Percentiles rank a stretch among this genome's conserved stretches.
Conservation (phyloP, 2,888 invertebrate genomes). For the Timandra comae region DNA sequence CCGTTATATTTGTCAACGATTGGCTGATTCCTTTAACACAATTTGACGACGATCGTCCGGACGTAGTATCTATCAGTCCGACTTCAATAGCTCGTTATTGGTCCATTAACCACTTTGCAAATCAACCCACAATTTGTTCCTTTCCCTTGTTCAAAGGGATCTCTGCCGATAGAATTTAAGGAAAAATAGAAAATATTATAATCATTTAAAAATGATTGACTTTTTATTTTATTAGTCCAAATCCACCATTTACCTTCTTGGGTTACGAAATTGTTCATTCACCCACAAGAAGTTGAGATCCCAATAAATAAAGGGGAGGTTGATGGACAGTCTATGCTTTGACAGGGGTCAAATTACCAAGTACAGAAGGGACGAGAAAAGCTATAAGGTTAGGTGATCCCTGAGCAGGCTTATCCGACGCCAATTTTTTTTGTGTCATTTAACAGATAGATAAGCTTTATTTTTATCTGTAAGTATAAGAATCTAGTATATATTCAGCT, state of each 20-base stretch:
- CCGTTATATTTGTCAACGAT: conserved; percentile 28
- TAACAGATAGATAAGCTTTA: too few relatives aligned
- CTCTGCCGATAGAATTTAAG: background rate
- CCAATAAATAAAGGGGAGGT: conserved; percentile 54
- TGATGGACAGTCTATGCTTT: conserved; percentile 49
- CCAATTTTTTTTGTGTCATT: too few relatives aligned
- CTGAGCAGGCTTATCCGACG: too few relatives aligned
- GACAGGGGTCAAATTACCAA: conserved; percentile 61
- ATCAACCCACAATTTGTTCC: conserved; percentile 4
- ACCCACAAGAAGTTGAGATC: conserved; percentile 51
- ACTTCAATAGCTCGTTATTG: conserved; percentile 37
- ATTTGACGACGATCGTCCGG: conserved; percentile 35
- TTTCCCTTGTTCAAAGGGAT: background rate
- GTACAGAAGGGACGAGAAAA: conserved; percentile 30
- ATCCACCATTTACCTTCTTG: conserved; percentile 19
- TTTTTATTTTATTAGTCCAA: background rate
- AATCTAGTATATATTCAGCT: too few relatives aligned
- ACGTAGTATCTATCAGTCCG: conserved; percentile 25
- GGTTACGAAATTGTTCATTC: conserved; percentile 45
- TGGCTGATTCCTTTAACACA: conserved; percentile 31
- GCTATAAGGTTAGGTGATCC: conserved; percentile 19
- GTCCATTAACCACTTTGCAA: conserved; percentile 23
- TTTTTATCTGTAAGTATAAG: too few relatives aligned
- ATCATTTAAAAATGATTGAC: background rate
- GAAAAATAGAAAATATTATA: background rate